Percentiles rank a stretch among this genome's conserved stretches.
These are phyloP conservation scores for Yponomeuta evonymella DNA, from an alignment of 2,888 invertebrate genomes.

Conservation along the genomic window DNA sequence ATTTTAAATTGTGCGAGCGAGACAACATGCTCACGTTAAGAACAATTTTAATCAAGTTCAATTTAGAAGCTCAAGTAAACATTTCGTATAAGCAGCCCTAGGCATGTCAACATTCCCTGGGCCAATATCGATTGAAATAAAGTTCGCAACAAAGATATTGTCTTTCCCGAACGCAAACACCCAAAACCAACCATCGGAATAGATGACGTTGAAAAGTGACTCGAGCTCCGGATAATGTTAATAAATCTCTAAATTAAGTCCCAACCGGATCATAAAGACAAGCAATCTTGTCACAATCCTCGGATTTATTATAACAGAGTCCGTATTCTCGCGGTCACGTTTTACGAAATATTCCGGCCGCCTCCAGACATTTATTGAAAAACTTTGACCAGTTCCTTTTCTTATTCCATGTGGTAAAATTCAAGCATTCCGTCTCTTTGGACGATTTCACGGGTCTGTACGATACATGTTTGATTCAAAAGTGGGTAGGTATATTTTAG, in stretches of 20 bases:
- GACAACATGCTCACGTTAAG: no score
- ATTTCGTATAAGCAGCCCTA: no score
- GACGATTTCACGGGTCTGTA: neutral
- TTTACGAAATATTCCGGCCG: neutral
- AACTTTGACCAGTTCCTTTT: neutral
- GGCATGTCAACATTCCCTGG: no score
- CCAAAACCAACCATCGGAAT: neutral
- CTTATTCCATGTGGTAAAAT: neutral
- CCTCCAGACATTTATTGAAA: neutral
- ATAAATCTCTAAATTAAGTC: neutral
- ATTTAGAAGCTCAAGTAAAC: no score
- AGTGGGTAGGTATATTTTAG: no score
- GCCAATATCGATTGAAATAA: neutral
- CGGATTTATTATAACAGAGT: neutral
- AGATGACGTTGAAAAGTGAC: neutral
- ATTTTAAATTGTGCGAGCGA: no score
- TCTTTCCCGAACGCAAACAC: neutral
- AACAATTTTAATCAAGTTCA: no score
- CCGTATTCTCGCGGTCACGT: neutral
- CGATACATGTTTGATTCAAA: no score
- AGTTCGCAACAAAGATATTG: neutral
- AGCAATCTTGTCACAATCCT: slow-evolving; percentile 1
- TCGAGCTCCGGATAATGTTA: neutral
- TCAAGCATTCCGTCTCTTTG: neutral
- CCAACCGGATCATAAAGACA: neutral